Evolutionary conservation across 2,888 invertebrate species (phyloP), one percentile per base, ranked within the genome.

Genomic region (Drosophila recens): DNA sequence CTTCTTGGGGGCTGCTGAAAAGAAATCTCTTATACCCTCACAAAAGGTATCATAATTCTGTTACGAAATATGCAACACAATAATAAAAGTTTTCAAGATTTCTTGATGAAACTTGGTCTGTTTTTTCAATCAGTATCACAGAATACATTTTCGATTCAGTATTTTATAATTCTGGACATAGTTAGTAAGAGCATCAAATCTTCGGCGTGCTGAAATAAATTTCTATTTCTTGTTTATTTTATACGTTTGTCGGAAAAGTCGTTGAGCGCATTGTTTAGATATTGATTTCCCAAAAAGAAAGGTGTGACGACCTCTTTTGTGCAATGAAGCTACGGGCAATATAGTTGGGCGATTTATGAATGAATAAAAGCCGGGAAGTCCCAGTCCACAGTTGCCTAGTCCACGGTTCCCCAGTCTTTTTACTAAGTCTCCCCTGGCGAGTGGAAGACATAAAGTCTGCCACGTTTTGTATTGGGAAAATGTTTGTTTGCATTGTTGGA

Each of bases 261-360:
- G 71, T 71, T 74, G 72, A 81, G 70, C 52, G 65, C 75, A 84
- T 87, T 82, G 85, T 82, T 66, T 67, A 53, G 72, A 72, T 88
- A 84, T 84, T 84, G 83, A 84, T 84, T 84, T 84, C 66, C 68
- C 59, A 6, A 34, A 65, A 54, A 59, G 54, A 67, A 80, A 86
- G 84, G 84, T 84, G 84, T 89, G 84, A 84, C 72, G 83, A 88
- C 86, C 80, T 72, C 86, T 79, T 87, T 82, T 87, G 69, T 87
- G n/a, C 33, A 43, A 56, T 53, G 57, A 61, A 75, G 68, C 70
- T 72, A 67, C 54, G 46, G 43, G 76, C 69, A 67, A 87, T 88
- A 78, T 74, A 61, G 72, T 77, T 68, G 71, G 62, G 75, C 89
- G 75, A 84, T 89, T 85, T 85, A 89, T 85, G 84, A 85, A 85